A percentile compares a stretch with the other conserved stretches of the same genome.
These are phyloP conservation scores for Callionymus lyra DNA, from an alignment of 2,113 vertebrate genomes.

Conservation along the genomic window DNA sequence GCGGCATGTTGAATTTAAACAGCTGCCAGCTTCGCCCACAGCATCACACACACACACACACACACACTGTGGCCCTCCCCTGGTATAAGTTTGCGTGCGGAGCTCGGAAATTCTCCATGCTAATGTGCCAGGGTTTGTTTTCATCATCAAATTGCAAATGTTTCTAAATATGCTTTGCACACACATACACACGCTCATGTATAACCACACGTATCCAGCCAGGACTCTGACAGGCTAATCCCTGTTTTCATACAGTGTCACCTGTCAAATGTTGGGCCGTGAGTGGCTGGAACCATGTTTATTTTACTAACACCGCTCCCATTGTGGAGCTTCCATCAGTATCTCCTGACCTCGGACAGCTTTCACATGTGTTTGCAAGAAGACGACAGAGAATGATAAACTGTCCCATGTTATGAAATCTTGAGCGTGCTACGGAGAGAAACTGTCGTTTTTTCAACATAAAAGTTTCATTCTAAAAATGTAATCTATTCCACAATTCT, in stretches of 20 bases:
- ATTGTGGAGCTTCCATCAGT: slow-evolving; percentile 27
- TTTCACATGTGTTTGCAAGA: too few species aligned
- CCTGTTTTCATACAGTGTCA: slow-evolving; percentile 41
- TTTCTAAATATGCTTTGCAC: slow-evolving; percentile 58
- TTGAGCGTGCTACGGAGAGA: too few species aligned
- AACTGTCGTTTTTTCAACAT: too few species aligned
- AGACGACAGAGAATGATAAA: too few species aligned
- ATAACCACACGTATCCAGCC: slow-evolving; percentile 25
- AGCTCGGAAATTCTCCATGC: slow-evolving; percentile 54
- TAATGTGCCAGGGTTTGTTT: slow-evolving; percentile 65
- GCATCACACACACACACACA: slow-evolving; percentile 18
- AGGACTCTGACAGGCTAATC: slow-evolving; percentile 31
- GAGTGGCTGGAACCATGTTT: slow-evolving; percentile 37
- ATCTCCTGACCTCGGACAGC: slow-evolving; percentile 11
- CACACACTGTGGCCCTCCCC: slow-evolving; percentile 36
- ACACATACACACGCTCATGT: slow-evolving; percentile 1
- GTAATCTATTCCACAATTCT: too few species aligned
- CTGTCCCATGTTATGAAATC: too few species aligned
- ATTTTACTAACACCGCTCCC: slow-evolving; percentile 29
- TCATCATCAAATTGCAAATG: slow-evolving; percentile 64
- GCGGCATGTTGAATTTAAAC: slow-evolving; percentile 58
- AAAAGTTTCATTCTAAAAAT: too few species aligned
- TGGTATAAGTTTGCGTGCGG: slow-evolving; percentile 55
- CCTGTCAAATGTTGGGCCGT: slow-evolving; percentile 34
- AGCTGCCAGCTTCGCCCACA: slow-evolving; percentile 54